Evolutionary conservation across 2,797 vertebrate genomes (phyloP).

Genomic region (Esox lucius): DNA sequence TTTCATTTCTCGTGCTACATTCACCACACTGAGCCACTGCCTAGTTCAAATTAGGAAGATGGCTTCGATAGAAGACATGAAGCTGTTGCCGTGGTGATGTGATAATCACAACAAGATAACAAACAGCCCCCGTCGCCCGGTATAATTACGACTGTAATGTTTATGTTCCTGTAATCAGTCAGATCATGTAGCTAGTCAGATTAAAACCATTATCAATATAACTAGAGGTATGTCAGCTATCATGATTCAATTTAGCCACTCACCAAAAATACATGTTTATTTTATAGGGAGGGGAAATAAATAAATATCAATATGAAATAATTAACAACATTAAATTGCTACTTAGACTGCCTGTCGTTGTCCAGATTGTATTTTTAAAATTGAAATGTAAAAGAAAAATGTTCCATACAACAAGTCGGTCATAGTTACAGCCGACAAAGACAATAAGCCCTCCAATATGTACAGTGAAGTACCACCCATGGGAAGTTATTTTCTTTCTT

Average conservation of each 20-base stretch:
- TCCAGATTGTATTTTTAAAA: background rate
- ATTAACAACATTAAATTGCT: background rate
- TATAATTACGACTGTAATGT: slow-evolving; percentile 35
- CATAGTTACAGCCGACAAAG: background rate
- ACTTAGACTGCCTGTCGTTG: background rate
- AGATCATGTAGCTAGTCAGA: slow-evolving; percentile 20
- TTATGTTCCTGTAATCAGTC: slow-evolving; percentile 30
- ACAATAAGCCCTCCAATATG: background rate
- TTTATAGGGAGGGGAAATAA: background rate
- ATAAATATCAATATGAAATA: background rate
- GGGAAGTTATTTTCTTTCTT: no score
- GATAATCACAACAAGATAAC: slow-evolving; percentile 11
- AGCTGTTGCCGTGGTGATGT: slow-evolving; percentile 34
- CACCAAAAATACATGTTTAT: background rate
- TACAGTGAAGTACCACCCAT: no score
- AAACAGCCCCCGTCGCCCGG: slow-evolving; percentile 24
- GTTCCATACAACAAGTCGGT: background rate
- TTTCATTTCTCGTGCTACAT: background rate
- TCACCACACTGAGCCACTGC: background rate
- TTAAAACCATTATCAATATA: slow-evolving; percentile 28
- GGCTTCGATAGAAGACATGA: background rate
- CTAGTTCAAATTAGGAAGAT: slow-evolving; percentile 14
- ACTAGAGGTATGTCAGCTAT: slow-evolving; percentile 5
- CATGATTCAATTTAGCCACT: slow-evolving; percentile 9
- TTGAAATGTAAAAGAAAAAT: background rate